Percentiles rank a stretch among this genome's conserved stretches.
Conservation (phyloP, 2,113 vertebrate species). For the Neomonachus schauinslandi region DNA sequence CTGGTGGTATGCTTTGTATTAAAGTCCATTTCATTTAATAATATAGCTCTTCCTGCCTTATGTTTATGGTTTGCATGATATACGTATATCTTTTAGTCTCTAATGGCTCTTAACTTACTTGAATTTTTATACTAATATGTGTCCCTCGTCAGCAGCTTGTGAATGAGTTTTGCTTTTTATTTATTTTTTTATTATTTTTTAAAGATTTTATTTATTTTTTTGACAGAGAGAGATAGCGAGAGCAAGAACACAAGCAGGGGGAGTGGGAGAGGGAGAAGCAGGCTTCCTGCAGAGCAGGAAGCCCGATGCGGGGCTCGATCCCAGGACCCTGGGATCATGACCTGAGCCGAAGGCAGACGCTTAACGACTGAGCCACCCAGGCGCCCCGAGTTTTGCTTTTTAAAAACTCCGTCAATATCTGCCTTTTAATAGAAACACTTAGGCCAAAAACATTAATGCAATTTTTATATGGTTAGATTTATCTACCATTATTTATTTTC, state of each 20-base stretch:
- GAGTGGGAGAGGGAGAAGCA: too few species aligned
- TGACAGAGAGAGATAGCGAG: too few species aligned
- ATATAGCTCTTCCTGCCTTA: not conserved
- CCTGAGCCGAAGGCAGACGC: too few species aligned
- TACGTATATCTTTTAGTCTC: not conserved
- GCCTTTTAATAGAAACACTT: not conserved
- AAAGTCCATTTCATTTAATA: not conserved
- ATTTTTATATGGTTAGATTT: not conserved
- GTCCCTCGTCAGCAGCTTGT: not conserved
- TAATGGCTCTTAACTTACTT: not conserved
- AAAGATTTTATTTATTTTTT: too few species aligned
- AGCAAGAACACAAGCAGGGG: too few species aligned
- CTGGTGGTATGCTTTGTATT: not conserved
- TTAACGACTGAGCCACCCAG: too few species aligned
- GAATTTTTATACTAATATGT: not conserved
- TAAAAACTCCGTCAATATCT: not conserved
- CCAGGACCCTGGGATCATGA: too few species aligned
- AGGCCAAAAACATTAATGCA: not conserved
- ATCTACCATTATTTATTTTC: not conserved
- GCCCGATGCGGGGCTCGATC: too few species aligned
- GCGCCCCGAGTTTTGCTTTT: not conserved
- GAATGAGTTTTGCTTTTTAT: not conserved
- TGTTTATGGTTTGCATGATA: not conserved
- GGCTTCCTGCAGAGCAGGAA: too few species aligned
- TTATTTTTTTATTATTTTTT: too few species aligned